A percentile compares a stretch with the other conserved stretches of the same genome.
Evolutionary conservation across 2,113 vertebrate species (phyloP).

Genomic region (Channa argus): DNA sequence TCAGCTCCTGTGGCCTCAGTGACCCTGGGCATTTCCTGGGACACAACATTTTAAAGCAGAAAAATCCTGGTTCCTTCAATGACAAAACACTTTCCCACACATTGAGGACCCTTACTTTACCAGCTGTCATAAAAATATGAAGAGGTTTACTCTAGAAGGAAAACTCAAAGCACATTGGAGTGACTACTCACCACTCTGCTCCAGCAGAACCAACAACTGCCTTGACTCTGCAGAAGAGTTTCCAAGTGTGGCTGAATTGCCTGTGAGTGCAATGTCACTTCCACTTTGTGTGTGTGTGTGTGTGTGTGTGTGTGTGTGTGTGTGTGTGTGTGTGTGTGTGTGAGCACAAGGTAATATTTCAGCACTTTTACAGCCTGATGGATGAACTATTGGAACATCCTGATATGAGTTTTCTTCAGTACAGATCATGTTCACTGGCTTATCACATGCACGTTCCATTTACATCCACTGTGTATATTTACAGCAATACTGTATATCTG

Average conservation of each 20-base stretch:
- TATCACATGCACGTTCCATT: neutral
- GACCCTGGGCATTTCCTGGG: no score
- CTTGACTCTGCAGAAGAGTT: neutral
- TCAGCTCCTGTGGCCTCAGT: no score
- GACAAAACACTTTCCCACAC: no score
- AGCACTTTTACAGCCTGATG: slow-evolving; percentile 30
- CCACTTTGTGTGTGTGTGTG: neutral
- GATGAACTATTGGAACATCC: slow-evolving; percentile 31
- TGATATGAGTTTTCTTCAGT: slow-evolving; percentile 13
- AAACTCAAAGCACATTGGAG: neutral
- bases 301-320: slow-evolving; percentile 1
- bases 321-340: slow-evolving; percentile 9
- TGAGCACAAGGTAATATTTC: neutral
- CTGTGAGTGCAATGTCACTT: neutral
- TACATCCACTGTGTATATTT: no score
- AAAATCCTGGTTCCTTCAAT: no score
- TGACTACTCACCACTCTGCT: slow-evolving; percentile 20
- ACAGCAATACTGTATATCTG: no score
- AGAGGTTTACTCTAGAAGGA: no score
- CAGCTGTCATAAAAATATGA: no score
- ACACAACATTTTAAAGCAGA: no score
- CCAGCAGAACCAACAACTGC: neutral
- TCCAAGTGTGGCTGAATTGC: neutral
- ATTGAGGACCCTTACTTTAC: no score
- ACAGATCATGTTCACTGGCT: neutral